Evolutionary conservation across 2,888 invertebrate genomes (phyloP).

Genomic region (Hyposoter dolosus): DNA sequence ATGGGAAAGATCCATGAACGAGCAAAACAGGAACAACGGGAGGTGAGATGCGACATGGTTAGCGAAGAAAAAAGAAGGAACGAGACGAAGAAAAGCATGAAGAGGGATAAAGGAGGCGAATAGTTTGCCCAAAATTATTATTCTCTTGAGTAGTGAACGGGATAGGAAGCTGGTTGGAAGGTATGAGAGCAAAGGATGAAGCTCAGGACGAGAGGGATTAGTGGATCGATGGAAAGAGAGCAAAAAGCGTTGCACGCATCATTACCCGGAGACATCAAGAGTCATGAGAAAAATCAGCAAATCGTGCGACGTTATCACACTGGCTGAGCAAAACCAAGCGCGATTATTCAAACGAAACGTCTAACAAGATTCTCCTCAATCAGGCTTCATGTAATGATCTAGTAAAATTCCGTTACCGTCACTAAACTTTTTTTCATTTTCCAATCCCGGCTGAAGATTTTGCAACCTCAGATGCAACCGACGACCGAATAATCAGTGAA

Average conservation of each 20-base stretch:
- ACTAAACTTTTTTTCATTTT: constrained; percentile 6
- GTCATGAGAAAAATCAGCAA: constrained; percentile 82
- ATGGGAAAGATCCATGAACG: constrained; percentile 59
- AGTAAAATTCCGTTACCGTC: constrained; percentile 12
- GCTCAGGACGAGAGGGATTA: constrained; percentile 46
- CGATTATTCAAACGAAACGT: constrained; percentile 84
- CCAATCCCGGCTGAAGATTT: background rate
- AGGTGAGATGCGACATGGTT: constrained; percentile 11
- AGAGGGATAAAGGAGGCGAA: constrained; percentile 63
- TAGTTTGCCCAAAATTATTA: constrained; percentile 72
- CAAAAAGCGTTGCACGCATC: constrained; percentile 79
- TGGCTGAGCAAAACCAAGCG: constrained; percentile 36
- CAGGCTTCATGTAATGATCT: constrained; percentile 79
- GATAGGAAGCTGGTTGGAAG: constrained; percentile 62
- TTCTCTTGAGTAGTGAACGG: constrained; percentile 70
- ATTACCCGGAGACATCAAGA: constrained; percentile 81
- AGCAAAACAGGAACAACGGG: constrained; percentile 39
- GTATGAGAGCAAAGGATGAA: constrained; percentile 21
- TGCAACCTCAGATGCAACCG: background rate
- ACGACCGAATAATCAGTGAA: background rate
- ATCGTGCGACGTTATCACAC: constrained; percentile 71
- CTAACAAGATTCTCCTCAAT: constrained; percentile 83
- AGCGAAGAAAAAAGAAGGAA: background rate
- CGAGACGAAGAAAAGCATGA: constrained; percentile 6
- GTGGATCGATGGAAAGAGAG: constrained; percentile 35